Percentiles rank a stretch among this genome's conserved stretches.
Evolutionary conservation across 1,140 invertebrate species (phyloP).

Genomic region (Akabosia matsudoensis): DNA sequence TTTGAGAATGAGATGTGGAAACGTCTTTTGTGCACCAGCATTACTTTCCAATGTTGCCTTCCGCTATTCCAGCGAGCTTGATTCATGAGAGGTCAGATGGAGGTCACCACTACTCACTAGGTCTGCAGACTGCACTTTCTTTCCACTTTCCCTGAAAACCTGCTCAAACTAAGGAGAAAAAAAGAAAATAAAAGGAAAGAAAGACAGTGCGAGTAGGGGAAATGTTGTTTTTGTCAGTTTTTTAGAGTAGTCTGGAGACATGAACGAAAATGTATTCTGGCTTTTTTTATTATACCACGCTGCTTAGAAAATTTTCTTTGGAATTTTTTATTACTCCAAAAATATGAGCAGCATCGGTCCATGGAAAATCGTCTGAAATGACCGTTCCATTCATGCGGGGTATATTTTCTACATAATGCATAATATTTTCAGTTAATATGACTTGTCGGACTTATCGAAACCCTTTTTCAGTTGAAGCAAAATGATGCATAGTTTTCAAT

Average conservation of each 20-base stretch:
- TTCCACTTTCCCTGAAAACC: constrained; percentile 28
- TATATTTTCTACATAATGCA: constrained; percentile 25
- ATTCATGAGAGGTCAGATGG: constrained; percentile 45
- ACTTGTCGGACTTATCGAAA: no score
- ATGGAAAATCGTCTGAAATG: constrained; percentile 9
- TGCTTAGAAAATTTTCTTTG: neutral
- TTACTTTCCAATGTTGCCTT: no score
- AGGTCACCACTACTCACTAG: constrained; percentile 40
- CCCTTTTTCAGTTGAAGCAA: no score
- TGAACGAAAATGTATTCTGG: no score
- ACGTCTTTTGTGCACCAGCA: no score
- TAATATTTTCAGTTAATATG: no score
- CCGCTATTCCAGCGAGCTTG: constrained; percentile 43
- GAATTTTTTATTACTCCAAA: neutral
- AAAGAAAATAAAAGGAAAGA: no score
- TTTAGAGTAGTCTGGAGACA: no score
- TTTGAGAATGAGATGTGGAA: constrained; percentile 1
- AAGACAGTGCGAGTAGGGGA: no score
- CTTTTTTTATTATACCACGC: neutral
- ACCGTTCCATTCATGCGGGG: constrained; percentile 23
- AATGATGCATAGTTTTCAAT: no score
- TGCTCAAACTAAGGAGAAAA: no score
- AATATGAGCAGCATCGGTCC: neutral
- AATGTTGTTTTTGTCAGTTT: no score
- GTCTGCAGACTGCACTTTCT: constrained; percentile 24